These are phyloP conservation scores for Arrhamphus sclerolepis DNA, from an alignment of 2,797 vertebrate genomes.

Conservation along the genomic window DNA sequence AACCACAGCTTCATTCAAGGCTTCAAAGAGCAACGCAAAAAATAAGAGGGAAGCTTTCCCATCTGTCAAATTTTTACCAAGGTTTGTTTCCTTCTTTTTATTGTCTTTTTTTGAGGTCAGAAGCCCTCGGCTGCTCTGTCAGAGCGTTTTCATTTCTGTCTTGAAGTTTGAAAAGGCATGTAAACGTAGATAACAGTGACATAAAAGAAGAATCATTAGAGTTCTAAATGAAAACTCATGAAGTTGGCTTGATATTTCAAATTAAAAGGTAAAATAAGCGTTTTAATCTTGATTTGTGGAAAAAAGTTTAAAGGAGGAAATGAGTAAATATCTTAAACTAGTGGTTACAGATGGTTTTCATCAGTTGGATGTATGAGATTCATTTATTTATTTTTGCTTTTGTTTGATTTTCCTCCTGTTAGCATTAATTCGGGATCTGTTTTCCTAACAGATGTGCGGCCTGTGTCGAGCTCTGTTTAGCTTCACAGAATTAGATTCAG, in stretches of 20 bases:
- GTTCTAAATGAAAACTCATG: too few relatives aligned
- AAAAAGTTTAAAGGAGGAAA: too few relatives aligned
- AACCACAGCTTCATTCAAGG: not conserved
- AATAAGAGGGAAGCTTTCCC: conserved; percentile 3
- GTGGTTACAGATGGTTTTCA: conserved; percentile 13
- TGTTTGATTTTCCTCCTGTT: conserved; percentile 37
- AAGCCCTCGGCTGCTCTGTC: not conserved
- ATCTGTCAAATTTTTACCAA: conserved; percentile 3
- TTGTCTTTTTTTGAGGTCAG: conserved; percentile 1
- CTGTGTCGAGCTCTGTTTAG: conserved; percentile 64
- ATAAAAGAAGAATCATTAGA: not conserved
- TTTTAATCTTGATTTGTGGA: too few relatives aligned
- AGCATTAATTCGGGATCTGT: conserved; percentile 50
- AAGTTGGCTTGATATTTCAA: too few relatives aligned
- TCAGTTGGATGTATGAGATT: conserved; percentile 30
- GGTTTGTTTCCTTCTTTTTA: not conserved
- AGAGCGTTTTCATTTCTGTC: not conserved
- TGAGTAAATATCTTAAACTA: too few relatives aligned
- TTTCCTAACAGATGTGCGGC: conserved; percentile 66
- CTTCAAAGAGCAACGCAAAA: conserved; percentile 19
- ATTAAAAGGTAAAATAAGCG: too few relatives aligned
- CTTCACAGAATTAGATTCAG: conserved; percentile 64
- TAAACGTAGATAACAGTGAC: not conserved
- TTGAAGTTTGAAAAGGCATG: not conserved
- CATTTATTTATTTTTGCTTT: conserved; percentile 13